A percentile compares a stretch with the other conserved stretches of the same genome.
These are phyloP conservation scores for Globicephala melas DNA, from an alignment of 2,113 vertebrate genomes.

Conservation along the genomic window DNA sequence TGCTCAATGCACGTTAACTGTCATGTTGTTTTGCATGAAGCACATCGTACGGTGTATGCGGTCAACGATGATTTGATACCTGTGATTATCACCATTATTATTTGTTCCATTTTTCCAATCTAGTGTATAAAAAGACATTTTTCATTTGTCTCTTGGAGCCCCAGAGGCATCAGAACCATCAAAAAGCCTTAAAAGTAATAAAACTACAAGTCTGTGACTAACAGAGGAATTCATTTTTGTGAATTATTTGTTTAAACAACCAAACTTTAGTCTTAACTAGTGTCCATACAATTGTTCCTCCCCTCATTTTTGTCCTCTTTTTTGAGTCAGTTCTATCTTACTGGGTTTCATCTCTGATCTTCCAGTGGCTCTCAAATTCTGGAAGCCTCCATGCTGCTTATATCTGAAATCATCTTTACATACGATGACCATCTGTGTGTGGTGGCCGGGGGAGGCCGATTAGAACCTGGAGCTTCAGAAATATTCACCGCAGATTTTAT, in stretches of 20 bases:
- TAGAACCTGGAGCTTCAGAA: background rate
- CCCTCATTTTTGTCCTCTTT: background rate
- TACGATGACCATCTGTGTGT: background rate
- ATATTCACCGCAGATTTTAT: background rate
- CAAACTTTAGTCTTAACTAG: background rate
- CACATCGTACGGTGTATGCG: background rate
- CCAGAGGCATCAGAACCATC: background rate
- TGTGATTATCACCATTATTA: background rate
- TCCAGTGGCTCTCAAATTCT: background rate
- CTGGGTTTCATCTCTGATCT: background rate
- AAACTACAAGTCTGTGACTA: background rate
- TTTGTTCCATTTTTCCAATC: background rate
- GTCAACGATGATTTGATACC: background rate
- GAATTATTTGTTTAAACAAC: background rate
- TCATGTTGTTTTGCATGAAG: background rate
- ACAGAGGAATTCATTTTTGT: background rate
- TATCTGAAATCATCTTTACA: background rate
- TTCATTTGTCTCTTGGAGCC: background rate
- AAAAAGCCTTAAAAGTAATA: conserved; percentile 14
- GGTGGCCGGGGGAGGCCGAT: background rate
- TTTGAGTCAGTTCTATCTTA: background rate
- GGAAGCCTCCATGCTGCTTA: background rate
- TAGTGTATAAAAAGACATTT: background rate
- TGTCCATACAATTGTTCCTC: background rate
- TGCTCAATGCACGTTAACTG: background rate